Conservation (phyloP, 2,797 vertebrate species). For the Platyrinchus mystaceus region DNA sequence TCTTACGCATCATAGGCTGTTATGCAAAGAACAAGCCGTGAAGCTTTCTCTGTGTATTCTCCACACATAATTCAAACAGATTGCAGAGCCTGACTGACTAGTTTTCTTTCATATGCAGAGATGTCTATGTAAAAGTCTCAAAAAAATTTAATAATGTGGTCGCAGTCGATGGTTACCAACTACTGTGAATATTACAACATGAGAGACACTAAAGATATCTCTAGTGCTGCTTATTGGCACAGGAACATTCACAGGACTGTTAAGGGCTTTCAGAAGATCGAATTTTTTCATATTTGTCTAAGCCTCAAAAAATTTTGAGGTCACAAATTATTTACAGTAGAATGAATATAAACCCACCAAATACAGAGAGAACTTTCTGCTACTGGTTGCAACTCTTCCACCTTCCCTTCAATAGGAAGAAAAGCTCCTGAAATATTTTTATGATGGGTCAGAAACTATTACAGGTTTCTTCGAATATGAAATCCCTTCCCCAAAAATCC, state of each 20-base stretch:
- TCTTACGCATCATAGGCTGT: not conserved
- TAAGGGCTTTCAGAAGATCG: not conserved
- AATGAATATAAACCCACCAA: slow-evolving; percentile 5
- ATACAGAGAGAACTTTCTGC: not conserved
- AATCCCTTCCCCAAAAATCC: not conserved
- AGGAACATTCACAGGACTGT: not conserved
- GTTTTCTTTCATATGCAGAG: not conserved
- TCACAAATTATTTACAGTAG: not conserved
- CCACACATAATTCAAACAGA: not conserved
- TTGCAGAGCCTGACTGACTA: not conserved
- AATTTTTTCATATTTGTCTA: not conserved
- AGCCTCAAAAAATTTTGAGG: not conserved
- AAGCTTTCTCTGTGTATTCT: not conserved
- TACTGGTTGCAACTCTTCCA: not conserved
- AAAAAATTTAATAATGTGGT: not conserved
- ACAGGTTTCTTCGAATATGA: not conserved
- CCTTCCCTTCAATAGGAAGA: not conserved
- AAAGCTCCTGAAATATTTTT: not conserved
- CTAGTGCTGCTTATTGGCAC: not conserved
- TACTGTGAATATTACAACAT: not conserved
- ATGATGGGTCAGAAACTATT: accelerated
- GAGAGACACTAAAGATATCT: not conserved
- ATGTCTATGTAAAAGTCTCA: not conserved
- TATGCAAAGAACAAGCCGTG: not conserved
- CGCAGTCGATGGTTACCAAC: not conserved